Base-by-base conservation (phyloP, 2,113 vertebrate species). In the Clupea harengus region DNA sequence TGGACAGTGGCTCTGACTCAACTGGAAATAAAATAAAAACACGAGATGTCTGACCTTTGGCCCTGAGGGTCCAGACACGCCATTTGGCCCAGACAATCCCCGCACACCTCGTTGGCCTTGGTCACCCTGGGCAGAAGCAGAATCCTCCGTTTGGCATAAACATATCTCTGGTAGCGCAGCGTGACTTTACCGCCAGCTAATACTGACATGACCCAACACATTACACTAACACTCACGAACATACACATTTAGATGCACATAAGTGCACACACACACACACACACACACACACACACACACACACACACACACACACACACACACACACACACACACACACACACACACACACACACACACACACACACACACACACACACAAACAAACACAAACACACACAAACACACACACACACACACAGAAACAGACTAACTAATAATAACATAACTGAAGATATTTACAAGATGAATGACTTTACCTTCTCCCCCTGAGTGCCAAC, bases 81-180 rank as follows among this genome's bases (percentile, higher is more conserved):
- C 97, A 64, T 94, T 87, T 64, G 96, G 95, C 86, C 97, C 97
- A 47, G 92, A 86, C 91, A 98, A 92, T 57, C 97, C 97, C 90
- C 96, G 92, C 82, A 96, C 93, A 88, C 97, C 97, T 91, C 96
- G 95, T 86, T 96, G 96, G 84, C 96, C 97, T 93, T 97, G 96
- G 91, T 97, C 97, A 47, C 97, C 97, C 97, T 97, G 32, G 45
- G 25, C 86, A 22, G 39, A 44, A 45, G 54, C 18, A 60, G 0
- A 60, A 20, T 22, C 4, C 54, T n/a, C n/a, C n/a, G n/a, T n/a
- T n/a, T n/a, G 20, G 15, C 52, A 57, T 57, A 5, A 57, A 57
- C 52, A 57, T n/a, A n/a, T n/a, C n/a, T n/a, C n/a, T n/a, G n/a
- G n/a, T n/a, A n/a, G n/a, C 39, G 39, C 39, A 39, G 54, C 22